phyloP scores from a whole-genome alignment of 2,113 vertebrate genomes.

The Columba livia region DNA sequence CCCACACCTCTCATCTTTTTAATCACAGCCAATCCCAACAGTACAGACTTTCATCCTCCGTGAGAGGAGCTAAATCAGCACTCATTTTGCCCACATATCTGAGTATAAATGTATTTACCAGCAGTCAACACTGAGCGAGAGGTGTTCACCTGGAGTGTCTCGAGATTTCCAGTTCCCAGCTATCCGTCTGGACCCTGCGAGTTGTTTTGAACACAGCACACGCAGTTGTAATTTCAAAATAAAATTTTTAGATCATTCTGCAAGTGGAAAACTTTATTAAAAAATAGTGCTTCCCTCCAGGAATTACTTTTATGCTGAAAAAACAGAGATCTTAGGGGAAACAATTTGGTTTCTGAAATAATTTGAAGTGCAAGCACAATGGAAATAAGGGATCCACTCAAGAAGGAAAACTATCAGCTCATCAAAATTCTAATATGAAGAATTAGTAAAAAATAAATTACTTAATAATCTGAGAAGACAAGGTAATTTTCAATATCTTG shows the following conservation, averaged over 20 bases:
- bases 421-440: background rate
- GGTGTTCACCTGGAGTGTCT: background rate
- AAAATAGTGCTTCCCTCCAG: background rate
- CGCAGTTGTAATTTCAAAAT: background rate
- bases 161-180: background rate
- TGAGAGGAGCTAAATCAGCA: background rate
- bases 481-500: too few species aligned
- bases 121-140: background rate
- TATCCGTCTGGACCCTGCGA: background rate
- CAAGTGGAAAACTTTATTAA: background rate
- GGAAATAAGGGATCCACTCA: background rate
- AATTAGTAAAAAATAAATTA: background rate
- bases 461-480: too few species aligned
- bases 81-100: background rate
- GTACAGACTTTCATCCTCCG: background rate
- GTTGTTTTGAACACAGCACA: background rate
- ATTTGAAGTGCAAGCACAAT: background rate
- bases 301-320: background rate
- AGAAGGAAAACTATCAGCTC: background rate
- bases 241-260: background rate
- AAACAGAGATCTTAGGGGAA: background rate
- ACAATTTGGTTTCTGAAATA: background rate
- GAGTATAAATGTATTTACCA: background rate
- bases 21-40: background rate
- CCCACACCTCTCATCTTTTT: background rate